Conservation (phyloP, 2,888 invertebrate species). For the Drosophila mayaguana region DNA sequence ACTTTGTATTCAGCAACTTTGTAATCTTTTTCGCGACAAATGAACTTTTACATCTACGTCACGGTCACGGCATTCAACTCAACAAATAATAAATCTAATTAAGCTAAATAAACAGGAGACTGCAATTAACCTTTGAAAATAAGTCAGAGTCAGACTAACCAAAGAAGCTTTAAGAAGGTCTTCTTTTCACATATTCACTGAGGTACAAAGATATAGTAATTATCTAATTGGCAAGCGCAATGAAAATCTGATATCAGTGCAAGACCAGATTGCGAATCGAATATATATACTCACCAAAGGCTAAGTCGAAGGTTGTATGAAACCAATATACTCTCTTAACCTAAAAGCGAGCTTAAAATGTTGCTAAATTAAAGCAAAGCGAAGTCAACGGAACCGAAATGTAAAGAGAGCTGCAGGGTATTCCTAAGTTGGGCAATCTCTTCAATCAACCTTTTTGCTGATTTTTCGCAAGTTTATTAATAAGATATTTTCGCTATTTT, state of each 20-base stretch:
- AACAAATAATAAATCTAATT: not conserved
- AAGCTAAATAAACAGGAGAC: not conserved
- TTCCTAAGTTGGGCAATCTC: not conserved
- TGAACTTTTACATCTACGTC: not conserved
- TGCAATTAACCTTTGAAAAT: not conserved
- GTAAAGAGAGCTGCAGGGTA: not conserved
- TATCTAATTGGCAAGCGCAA: not conserved
- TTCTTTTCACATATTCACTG: too few species aligned
- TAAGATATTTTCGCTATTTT: not conserved
- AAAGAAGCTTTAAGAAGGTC: not conserved
- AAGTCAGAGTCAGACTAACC: not conserved
- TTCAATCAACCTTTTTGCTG: not conserved
- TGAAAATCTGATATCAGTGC: not conserved
- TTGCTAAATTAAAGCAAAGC: not conserved
- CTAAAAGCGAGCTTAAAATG: too few species aligned
- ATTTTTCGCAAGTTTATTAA: not conserved
- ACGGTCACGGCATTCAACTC: not conserved
- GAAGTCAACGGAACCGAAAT: not conserved
- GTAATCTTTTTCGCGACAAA: not conserved
- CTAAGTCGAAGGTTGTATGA: too few species aligned
- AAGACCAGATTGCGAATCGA: not conserved
- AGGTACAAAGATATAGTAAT: not conserved
- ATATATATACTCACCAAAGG: not conserved
- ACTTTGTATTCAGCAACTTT: not conserved
- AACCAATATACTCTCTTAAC: too few species aligned